Evolutionary conservation across 2,113 vertebrate species (phyloP), one percentile per base, ranked within the genome.

Genomic region (Rostratula benghalensis): DNA sequence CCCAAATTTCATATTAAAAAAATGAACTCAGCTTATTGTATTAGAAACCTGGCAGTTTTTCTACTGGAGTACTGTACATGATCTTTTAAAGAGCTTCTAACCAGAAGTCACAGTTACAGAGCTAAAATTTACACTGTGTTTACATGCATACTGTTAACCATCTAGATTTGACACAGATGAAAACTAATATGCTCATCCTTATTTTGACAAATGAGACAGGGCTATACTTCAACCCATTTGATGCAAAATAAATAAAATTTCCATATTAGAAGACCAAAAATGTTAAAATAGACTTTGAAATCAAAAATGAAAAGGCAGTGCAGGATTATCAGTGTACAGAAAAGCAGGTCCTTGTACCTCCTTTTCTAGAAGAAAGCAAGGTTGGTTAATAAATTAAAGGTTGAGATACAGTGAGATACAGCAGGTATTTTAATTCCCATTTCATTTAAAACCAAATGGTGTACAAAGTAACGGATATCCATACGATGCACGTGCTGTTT

Each of bases 161-260:
- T 31, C 54, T 71, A 89, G 89, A 73, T 91, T 45, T 97, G 96
- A 96, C 93, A 95, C 74, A 95, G 94, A 87, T 90, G 89, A 97
- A 96, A 97, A 96, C 60, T 71, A 95, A 95, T 70, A 91, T 89
- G 85, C 25, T 53, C 94, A 90, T 92, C 81, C 96, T 87, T 97
- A 93, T 94, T 96, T 83, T 93, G 86, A 96, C 95, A 90, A 97
- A 96, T 84, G 97, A 98, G 93, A 94, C 86, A 84, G 91, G 70
- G 95, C 81, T 96, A 95, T 65, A 71, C 94, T 97, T 97, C 87
- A 95, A 94, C 84, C 82, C 48, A 83, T 39, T 43, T 91, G 85
- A 89, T 87, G 94, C 83, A 93, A 87, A 91, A 95, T 82, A 94
- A 91, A 67, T 95, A 87, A 96, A 94, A 92, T 79, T 89, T 83